Evolutionary conservation across 2,113 vertebrate genomes (phyloP).

Genomic region (Dipodomys stephensi): DNA sequence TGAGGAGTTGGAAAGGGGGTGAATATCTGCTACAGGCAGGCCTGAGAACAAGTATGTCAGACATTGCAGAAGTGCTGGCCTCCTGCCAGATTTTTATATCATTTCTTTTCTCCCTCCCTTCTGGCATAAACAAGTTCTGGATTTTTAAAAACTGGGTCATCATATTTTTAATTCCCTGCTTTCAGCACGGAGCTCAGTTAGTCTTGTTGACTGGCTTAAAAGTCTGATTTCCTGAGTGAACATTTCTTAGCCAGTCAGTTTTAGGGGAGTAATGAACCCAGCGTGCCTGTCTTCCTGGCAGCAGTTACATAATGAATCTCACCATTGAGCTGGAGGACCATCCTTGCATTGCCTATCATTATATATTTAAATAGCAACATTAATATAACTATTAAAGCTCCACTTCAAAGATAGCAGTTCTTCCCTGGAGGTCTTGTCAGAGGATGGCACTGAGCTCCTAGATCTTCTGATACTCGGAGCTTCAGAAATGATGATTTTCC

Average conservation of each 20-base stretch:
- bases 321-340: not conserved
- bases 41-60: not conserved
- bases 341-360: constrained; percentile 7
- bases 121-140: constrained; percentile 61
- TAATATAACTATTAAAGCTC: not conserved
- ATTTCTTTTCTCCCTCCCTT: not conserved
- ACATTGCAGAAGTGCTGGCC: not conserved
- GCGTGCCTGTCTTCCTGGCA: not conserved
- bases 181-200: constrained; percentile 56
- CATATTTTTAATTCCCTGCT: constrained; percentile 67
- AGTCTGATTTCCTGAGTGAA: constrained; percentile 63
- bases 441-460: not conserved
- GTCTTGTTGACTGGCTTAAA: constrained; percentile 52
- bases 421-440: constrained; percentile 28
- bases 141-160: constrained; percentile 65
- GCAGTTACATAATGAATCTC: accelerated
- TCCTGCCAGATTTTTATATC: not conserved
- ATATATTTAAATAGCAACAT: not conserved
- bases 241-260: constrained; percentile 34
- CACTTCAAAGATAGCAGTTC: constrained; percentile 50
- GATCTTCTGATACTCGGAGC: not conserved
- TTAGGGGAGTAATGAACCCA: constrained; percentile 10
- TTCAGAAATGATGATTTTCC: not conserved
- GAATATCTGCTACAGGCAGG: not conserved
- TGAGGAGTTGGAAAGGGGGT: not conserved